Percentiles rank a stretch among this genome's conserved stretches.
Conservation (phyloP, 2,797 vertebrate species). For the Psittacula echo region DNA sequence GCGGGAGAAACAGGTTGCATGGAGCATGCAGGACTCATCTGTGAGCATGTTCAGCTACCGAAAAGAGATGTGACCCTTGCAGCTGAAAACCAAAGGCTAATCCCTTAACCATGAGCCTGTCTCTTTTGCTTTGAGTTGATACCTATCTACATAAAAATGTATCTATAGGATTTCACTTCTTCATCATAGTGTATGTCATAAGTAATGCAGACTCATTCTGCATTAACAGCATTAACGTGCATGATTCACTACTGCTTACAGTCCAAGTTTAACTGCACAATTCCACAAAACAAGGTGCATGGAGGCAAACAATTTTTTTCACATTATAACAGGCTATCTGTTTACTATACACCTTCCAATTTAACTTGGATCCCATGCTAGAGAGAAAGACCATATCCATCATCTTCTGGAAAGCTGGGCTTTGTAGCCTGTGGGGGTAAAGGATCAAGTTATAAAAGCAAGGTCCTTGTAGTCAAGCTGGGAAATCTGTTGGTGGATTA, state of each 20-base stretch:
- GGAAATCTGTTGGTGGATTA: background rate
- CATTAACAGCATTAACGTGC: background rate
- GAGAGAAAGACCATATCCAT: background rate
- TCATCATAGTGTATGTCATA: background rate
- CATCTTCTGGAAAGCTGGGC: background rate
- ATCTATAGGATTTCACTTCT: background rate
- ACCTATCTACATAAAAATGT: background rate
- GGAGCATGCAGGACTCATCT: background rate
- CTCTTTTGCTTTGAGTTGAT: background rate
- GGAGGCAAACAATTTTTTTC: background rate
- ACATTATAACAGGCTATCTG: fast-evolving
- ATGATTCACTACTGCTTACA: background rate
- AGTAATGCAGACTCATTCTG: background rate
- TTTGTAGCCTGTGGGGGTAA: background rate
- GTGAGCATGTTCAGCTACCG: background rate
- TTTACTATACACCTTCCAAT: background rate
- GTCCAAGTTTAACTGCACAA: background rate
- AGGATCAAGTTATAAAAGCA: background rate
- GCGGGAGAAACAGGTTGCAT: background rate
- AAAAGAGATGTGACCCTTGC: background rate
- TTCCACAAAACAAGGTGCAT: background rate
- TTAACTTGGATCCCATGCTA: background rate
- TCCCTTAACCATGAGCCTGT: background rate
- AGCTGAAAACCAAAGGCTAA: background rate
- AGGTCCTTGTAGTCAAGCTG: background rate